Evolutionary conservation across 1,140 invertebrate genomes (phyloP).

Genomic region (Drosophila miranda): DNA sequence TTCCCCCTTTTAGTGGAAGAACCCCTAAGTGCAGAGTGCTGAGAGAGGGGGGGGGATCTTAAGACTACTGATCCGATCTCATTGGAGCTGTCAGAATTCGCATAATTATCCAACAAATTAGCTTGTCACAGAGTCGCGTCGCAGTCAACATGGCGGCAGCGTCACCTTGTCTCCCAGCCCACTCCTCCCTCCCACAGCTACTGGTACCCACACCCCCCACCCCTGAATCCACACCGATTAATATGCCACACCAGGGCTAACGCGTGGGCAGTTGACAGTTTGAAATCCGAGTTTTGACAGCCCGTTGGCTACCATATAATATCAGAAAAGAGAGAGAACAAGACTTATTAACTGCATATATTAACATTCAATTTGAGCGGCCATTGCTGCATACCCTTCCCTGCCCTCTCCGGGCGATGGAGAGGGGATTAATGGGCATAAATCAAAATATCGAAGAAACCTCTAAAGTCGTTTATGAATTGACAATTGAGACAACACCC

Average conservation of each 20-base stretch:
- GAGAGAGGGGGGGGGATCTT: not conserved
- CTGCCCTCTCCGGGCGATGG: slow-evolving; percentile 16
- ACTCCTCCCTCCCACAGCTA: not conserved
- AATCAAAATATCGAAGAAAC: slow-evolving; percentile 76
- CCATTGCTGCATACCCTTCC: slow-evolving; percentile 56
- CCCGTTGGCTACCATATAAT: slow-evolving; percentile 80
- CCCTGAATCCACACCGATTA: slow-evolving; percentile 48
- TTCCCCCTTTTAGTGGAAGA: slow-evolving; percentile 25
- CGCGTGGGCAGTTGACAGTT: slow-evolving; percentile 78
- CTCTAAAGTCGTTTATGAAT: slow-evolving; percentile 70
- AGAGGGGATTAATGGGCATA: slow-evolving; percentile 67
- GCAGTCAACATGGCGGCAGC: slow-evolving; percentile 59
- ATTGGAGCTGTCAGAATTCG: slow-evolving; percentile 62
- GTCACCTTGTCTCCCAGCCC: slow-evolving; percentile 48
- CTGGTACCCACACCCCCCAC: not conserved
- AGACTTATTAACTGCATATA: slow-evolving; percentile 81
- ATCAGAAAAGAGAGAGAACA: slow-evolving; percentile 52
- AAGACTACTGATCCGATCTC: slow-evolving; percentile 26
- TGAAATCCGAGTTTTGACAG: slow-evolving; percentile 80
- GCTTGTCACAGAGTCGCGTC: slow-evolving; percentile 55
- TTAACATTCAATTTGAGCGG: slow-evolving; percentile 81
- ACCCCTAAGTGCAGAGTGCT: not conserved
- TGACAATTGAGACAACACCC: slow-evolving; percentile 69
- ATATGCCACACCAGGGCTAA: slow-evolving; percentile 75
- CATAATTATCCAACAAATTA: slow-evolving; percentile 71